These are phyloP conservation scores for Zeuzera pyrina DNA, from an alignment of 2,888 invertebrate species.

Conservation along the genomic window DNA sequence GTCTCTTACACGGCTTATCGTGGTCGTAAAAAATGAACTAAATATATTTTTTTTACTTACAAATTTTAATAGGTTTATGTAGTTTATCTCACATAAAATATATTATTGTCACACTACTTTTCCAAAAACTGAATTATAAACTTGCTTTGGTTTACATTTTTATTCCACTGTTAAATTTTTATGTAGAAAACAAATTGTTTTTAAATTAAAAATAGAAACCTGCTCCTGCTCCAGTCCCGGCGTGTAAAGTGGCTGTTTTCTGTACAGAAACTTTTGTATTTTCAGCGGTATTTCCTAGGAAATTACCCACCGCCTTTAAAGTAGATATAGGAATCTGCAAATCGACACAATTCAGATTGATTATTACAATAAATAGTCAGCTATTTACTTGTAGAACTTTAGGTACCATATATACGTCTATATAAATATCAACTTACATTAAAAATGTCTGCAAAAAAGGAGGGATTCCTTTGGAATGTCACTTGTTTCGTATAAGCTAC, in stretches of 20 bases:
- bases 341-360: constrained; percentile 11
- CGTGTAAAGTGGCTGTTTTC: constrained; percentile 50
- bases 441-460: constrained; percentile 75
- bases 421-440: constrained; percentile 64
- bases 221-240: constrained; percentile 25
- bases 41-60: constrained; percentile 15
- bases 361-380: too few species aligned
- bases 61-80: too few species aligned
- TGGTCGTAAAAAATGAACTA: constrained; percentile 25
- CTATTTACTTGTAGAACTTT: too few species aligned
- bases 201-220: constrained; percentile 16
- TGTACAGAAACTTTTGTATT: constrained; percentile 53
- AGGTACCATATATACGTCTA: too few species aligned
- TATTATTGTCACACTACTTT: constrained; percentile 1
- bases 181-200: too few species aligned
- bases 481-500: constrained; percentile 39
- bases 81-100: too few species aligned
- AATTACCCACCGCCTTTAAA: constrained; percentile 74
- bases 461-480: constrained; percentile 40
- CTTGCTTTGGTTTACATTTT: not conserved
- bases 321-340: constrained; percentile 78
- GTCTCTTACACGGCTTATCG: constrained; percentile 33
- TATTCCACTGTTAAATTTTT: not conserved
- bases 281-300: constrained; percentile 68
- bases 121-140: not conserved